Evolutionary conservation across 37 sponge, comb jelly and placozoan genomes (phyloP), one percentile per base, ranked within the genome.

Genomic region (Beroe ovata): DNA sequence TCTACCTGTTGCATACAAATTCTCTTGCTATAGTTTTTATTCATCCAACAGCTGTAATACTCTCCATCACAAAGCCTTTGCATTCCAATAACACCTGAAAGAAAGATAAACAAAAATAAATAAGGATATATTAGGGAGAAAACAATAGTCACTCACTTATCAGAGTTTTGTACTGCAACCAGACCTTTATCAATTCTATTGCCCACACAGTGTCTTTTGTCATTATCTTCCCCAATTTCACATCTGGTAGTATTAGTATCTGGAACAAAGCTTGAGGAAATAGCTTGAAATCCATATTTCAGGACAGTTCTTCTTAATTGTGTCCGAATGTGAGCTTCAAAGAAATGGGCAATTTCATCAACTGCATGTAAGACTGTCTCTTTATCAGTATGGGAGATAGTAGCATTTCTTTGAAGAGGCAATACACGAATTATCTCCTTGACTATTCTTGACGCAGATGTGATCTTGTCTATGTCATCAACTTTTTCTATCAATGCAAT

Each of bases 191-290:
- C 54, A 47, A 47, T 11, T 16, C 11, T 6, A 47, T 6, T 16
- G 54, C 54, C 54, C n/a, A n/a, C n/a, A n/a, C n/a, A n/a, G n/a
- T n/a, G n/a, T n/a, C n/a, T n/a, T 47, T 6, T 16, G 54, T 47
- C 54, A 14, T 66, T 37, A 29, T 66, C 69, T 34, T 66, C 69
- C 2, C 36, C 69, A 40, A 77, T 42, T 39, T 77, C 84, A 77
- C 84, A 77, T 42, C 28, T 77, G 18, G 84, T 42, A 29, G 39
- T 42, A 19, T 33, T 77, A 23, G 28, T 35, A 40, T 77, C 84
- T 32, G 42, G 54, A 77, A 77, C 54, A 40, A 77, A 77, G 47
- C 41, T 2, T 6, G 84, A 28, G 23, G 35, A 32, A 35, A 77
- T 77, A n/a, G 47, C 84, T 23, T 77, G 42, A 42, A 77, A 77